A percentile compares a stretch with the other conserved stretches of the same genome.
Conservation (phyloP, 2,888 invertebrate species). For the Drosophila koepferae region DNA sequence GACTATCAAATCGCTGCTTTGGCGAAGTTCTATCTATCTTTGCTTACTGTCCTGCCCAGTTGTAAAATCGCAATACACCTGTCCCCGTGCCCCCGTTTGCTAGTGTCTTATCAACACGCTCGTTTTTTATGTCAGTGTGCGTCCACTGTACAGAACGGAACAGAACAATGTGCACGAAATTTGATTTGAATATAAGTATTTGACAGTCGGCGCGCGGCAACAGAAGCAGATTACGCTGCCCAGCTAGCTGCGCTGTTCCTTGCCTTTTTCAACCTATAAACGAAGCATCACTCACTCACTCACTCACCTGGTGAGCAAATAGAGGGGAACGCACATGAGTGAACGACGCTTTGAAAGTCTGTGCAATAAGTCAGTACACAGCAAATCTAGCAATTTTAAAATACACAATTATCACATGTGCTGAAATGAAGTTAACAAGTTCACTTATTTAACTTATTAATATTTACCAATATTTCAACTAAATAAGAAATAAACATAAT, state of each 20-base stretch:
- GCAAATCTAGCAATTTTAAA: background rate
- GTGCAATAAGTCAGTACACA: conserved; percentile 51
- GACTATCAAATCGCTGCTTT: conserved; percentile 8
- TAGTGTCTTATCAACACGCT: conserved; percentile 54
- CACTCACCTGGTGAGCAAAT: conserved; percentile 76
- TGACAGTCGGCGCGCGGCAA: conserved; percentile 60
- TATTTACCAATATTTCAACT: background rate
- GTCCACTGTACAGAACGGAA: conserved; percentile 43
- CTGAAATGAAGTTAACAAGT: background rate
- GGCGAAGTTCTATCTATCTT: conserved; percentile 13
- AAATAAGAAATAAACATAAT: background rate
- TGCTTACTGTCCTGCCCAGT: conserved; percentile 19
- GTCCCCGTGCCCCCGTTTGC: conserved; percentile 20
- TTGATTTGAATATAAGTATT: conserved; percentile 72
- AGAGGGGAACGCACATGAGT: conserved; percentile 50
- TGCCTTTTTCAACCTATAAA: conserved; percentile 65
- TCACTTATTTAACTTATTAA: background rate
- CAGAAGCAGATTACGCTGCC: conserved; percentile 58
- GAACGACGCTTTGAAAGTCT: conserved; percentile 60
- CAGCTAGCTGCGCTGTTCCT: conserved; percentile 50
- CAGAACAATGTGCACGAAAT: conserved; percentile 59
- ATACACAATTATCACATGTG: conserved; percentile 1
- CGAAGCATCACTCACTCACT: conserved; percentile 69
- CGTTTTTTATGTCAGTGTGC: conserved; percentile 30
- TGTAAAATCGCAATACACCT: conserved; percentile 57